Conservation (phyloP, 2,888 invertebrate genomes). For the Mimachlamys varia region DNA sequence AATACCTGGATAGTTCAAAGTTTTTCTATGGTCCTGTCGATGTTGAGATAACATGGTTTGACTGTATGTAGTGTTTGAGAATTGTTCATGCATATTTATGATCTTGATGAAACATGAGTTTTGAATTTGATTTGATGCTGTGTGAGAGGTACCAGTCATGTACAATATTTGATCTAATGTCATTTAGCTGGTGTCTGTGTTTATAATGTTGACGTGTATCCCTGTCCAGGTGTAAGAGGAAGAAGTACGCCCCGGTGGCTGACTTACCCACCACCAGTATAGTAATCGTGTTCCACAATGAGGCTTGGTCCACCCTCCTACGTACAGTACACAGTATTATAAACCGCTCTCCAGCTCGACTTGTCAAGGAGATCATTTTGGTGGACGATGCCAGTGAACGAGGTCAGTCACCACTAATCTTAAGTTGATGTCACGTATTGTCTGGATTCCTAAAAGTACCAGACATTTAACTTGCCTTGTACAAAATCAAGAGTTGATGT, state of each 20-base stretch:
- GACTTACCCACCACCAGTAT: slow-evolving; percentile 93
- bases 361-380: slow-evolving; percentile 96
- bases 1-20: no score
- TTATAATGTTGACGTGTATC: neutral
- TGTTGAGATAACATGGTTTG: no score
- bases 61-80: no score
- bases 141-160: no score
- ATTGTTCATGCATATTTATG: no score
- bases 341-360: slow-evolving; percentile 93
- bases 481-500: no score
- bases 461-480: no score
- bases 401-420: slow-evolving; percentile 62
- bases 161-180: neutral
- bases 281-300: slow-evolving; percentile 99
- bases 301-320: slow-evolving; percentile 98
- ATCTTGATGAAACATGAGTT: no score
- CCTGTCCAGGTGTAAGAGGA: slow-evolving; percentile 85
- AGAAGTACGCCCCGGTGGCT: slow-evolving; percentile 74
- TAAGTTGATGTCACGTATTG: no score
- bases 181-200: neutral
- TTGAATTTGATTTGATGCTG: no score
- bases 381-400: slow-evolving; percentile 97
- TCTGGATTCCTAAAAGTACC: no score
- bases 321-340: slow-evolving; percentile 98
- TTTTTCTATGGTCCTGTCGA: no score